Evolutionary conservation across 2,797 vertebrate genomes (phyloP), one percentile per base, ranked within the genome.

Genomic region (Silurus aristotelis): DNA sequence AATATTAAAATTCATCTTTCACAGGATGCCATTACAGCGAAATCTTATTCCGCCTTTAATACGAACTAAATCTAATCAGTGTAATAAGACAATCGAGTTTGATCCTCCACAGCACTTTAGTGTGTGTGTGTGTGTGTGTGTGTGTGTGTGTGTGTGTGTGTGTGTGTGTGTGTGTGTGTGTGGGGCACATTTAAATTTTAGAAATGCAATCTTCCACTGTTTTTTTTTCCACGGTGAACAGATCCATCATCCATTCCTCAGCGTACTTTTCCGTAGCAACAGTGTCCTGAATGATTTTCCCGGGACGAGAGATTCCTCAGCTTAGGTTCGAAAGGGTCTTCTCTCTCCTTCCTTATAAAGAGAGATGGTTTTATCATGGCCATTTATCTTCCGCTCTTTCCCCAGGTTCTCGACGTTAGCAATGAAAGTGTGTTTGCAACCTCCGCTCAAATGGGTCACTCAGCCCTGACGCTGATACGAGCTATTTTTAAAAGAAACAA

Each of bases 301-400:
- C 17, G 61, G 55, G 76, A 56, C 56, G 63, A 13, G 72, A 88
- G 87, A 89, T 87, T 87, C 84, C 81, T 83, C 70, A 48, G 81
- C 80, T 80, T 58, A 60, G 82, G 79, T 77, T 88, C 84, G 48
- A 82, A 87, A 84, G 70, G 46, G 64, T 68, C 60, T 83, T 25
- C 84, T 86, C 82, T 86, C 70, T 20, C 73, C 71, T 60, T 87
- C 48, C 64, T 87, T 83, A 87, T 87, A 83, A 88, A 87, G 86
- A 88, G 82, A 84, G 87, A 89, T 84, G 52, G 86, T 82, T 89
- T 89, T 86, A 88, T 89, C 88, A 84, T 48, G n/a, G 71, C 75
- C 85, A 88, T 90, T 89, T 80, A 90, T 91, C 86, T 88, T 85
- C 80, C 27, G 27, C 38, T 64, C 63, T 25, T 80, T 72, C 81